These are phyloP conservation scores for Carlito syrichta DNA, from an alignment of 2,113 vertebrate genomes.

Conservation along the genomic window DNA sequence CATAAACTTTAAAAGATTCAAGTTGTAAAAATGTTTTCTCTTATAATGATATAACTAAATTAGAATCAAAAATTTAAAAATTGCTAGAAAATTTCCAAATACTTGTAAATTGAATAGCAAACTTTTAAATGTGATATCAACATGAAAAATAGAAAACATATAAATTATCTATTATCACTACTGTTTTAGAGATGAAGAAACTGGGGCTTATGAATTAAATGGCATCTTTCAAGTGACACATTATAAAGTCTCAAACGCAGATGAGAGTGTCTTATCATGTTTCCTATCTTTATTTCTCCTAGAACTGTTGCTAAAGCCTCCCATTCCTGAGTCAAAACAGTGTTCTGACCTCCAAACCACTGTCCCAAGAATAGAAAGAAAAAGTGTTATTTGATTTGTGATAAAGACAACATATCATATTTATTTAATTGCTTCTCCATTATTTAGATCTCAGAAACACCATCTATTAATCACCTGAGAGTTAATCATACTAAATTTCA, in stretches of 20 bases:
- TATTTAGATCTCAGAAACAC: conserved; percentile 72
- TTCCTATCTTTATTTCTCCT: neutral
- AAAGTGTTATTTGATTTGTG: conserved; percentile 66
- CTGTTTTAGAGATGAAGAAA: neutral
- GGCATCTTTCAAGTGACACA: neutral
- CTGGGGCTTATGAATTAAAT: neutral
- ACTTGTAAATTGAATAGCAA: neutral
- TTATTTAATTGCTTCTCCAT: conserved; percentile 74
- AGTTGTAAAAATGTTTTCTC: neutral
- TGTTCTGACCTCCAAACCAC: neutral
- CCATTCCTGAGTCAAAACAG: accelerated
- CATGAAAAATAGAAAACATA: neutral
- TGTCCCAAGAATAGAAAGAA: neutral
- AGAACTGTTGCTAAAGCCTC: neutral
- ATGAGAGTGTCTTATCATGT: neutral
- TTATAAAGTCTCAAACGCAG: neutral
- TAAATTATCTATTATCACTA: neutral
- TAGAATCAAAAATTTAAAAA: neutral
- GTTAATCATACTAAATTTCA: conserved; percentile 72
- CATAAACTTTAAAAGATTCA: neutral
- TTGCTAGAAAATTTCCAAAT: neutral
- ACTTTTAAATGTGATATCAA: neutral
- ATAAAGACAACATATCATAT: conserved; percentile 65
- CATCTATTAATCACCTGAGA: conserved; percentile 77
- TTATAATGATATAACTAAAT: neutral